Evolutionary conservation across 2,888 invertebrate species (phyloP).

Genomic region (Peribatodes rhomboidaria): DNA sequence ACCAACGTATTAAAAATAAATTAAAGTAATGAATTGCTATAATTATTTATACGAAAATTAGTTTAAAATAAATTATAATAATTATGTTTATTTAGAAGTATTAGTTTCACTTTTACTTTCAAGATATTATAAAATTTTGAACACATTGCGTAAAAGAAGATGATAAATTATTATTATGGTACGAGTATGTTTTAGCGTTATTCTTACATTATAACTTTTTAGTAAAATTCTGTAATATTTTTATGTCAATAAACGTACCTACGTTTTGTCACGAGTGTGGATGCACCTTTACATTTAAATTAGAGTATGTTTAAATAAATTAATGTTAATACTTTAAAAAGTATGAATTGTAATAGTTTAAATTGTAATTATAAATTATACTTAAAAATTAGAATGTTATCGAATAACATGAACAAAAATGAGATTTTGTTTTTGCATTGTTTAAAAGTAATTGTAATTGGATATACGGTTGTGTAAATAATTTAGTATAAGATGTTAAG

Average conservation of each 20-base stretch:
- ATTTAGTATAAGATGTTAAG: slow-evolving; percentile 57
- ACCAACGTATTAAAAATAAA: slow-evolving; percentile 3
- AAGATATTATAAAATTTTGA: too few species aligned
- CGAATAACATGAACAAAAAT: slow-evolving; percentile 48
- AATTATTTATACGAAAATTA: not conserved
- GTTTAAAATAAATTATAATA: too few species aligned
- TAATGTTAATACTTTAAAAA: slow-evolving; percentile 68
- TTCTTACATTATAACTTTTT: not conserved
- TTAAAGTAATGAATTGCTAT: not conserved
- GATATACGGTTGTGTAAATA: slow-evolving; percentile 76
- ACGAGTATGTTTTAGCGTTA: too few species aligned
- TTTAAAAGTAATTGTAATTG: slow-evolving; percentile 50
- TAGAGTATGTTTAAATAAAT: slow-evolving; percentile 34
- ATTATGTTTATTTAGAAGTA: too few species aligned
- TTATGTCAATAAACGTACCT: not conserved
- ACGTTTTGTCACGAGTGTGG: slow-evolving; percentile 33
- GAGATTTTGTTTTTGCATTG: slow-evolving; percentile 48
- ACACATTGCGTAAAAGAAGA: too few species aligned
- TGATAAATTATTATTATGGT: too few species aligned
- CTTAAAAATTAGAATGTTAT: slow-evolving; percentile 47
- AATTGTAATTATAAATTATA: slow-evolving; percentile 40
- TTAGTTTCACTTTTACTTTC: too few species aligned
- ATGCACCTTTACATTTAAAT: slow-evolving; percentile 40
- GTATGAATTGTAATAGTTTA: slow-evolving; percentile 53
- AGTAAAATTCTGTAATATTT: not conserved